Percentiles rank a stretch among this genome's conserved stretches.
phyloP scores from a whole-genome alignment of 2,888 invertebrate species.

The Esperia sulphurella region DNA sequence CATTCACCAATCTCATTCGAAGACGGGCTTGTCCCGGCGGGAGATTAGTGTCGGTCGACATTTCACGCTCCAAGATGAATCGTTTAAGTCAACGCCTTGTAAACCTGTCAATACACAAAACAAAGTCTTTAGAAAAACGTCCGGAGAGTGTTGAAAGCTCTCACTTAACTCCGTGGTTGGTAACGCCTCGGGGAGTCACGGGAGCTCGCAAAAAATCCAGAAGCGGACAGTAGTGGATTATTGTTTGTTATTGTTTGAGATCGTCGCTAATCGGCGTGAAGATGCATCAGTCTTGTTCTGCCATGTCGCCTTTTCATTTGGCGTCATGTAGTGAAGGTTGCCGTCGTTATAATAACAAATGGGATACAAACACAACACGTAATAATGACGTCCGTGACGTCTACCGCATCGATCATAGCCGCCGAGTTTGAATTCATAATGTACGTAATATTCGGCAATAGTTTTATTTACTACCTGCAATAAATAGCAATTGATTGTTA shows the following conservation, averaged over 20 bases:
- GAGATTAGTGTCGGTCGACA: conserved; percentile 34
- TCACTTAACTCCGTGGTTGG: conserved; percentile 40
- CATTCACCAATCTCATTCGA: conserved; percentile 53
- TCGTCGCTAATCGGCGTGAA: conserved; percentile 40
- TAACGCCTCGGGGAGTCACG: conserved; percentile 33
- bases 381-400: neutral
- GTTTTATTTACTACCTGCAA: conserved; percentile 9
- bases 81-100: conserved; percentile 30
- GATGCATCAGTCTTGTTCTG: conserved; percentile 19
- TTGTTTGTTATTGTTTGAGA: conserved; percentile 42
- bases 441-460: conserved; percentile 8
- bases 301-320: conserved; percentile 17
- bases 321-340: conserved; percentile 14
- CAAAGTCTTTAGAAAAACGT: conserved; percentile 14
- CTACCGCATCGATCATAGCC: conserved; percentile 10
- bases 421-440: conserved; percentile 4
- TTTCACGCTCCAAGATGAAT: conserved; percentile 40
- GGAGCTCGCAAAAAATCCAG: conserved; percentile 37
- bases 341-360: neutral
- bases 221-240: conserved; percentile 47
- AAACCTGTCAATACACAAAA: conserved; percentile 12
- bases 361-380: neutral
- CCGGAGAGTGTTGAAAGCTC: conserved; percentile 46
- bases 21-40: conserved; percentile 29
- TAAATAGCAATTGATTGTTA: conserved; percentile 5